Conservation (phyloP, 2,797 vertebrate species). For the Myotis findleyi region DNA sequence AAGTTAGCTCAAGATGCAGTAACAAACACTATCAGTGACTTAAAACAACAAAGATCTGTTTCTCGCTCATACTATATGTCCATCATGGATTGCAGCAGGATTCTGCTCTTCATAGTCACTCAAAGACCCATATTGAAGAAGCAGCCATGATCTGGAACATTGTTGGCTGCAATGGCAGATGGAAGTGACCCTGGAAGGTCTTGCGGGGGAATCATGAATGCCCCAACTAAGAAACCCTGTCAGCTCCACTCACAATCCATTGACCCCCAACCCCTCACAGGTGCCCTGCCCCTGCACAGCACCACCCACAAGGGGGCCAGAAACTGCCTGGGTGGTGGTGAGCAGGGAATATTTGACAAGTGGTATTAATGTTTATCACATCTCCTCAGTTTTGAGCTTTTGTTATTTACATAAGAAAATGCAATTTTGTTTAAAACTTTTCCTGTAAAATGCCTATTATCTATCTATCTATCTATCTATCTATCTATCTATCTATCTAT, state of each 20-base stretch:
- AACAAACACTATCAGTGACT: background rate
- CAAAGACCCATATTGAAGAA: background rate
- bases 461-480: too few species aligned
- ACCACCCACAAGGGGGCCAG: background rate
- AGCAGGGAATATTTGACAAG: background rate
- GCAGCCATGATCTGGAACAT: background rate
- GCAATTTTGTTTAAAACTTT: background rate
- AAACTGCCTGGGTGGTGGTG: background rate
- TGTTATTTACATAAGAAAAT: conserved; percentile 31
- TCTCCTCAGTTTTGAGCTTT: background rate
- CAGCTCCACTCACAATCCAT: background rate
- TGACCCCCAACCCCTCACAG: background rate
- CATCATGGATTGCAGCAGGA: background rate
- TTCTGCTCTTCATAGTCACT: background rate
- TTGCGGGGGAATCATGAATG: background rate
- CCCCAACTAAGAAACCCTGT: background rate
- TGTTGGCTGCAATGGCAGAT: background rate
- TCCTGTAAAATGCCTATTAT: background rate
- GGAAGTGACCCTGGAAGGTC: background rate
- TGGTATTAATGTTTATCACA: background rate
- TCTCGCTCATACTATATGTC: background rate
- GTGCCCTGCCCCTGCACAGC: background rate
- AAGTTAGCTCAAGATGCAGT: background rate
- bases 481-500: too few species aligned
- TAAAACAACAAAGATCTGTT: background rate